These are phyloP conservation scores for Dicrurus megarhynchus DNA, from an alignment of 2,113 vertebrate species.

Conservation along the genomic window DNA sequence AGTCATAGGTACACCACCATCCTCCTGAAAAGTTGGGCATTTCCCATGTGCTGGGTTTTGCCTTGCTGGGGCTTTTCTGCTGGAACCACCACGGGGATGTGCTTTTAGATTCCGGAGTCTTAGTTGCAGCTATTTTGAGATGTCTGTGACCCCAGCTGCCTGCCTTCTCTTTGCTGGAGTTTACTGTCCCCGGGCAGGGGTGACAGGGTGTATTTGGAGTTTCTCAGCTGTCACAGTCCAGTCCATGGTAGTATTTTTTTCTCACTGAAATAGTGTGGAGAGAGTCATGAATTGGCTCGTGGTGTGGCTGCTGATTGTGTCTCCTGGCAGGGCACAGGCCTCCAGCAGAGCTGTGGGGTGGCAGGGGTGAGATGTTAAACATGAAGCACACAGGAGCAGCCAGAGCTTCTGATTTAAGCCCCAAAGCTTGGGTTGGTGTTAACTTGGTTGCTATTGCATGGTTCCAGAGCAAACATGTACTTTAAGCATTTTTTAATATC, in stretches of 20 bases:
- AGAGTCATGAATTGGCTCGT: background rate
- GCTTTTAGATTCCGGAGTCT: background rate
- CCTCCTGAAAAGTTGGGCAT: background rate
- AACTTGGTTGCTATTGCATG: background rate
- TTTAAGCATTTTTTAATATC: background rate
- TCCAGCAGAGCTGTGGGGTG: background rate
- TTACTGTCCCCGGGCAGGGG: background rate
- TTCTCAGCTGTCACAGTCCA: background rate
- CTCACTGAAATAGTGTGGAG: background rate
- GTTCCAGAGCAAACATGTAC: background rate
- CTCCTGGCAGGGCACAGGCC: background rate
- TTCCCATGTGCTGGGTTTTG: background rate
- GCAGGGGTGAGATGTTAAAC: background rate
- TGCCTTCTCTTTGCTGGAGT: background rate
- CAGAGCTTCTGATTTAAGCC: background rate
- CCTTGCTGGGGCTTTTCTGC: background rate
- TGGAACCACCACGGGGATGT: background rate
- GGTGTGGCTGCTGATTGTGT: background rate
- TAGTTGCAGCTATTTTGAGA: constrained; percentile 11
- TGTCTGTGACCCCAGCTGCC: background rate
- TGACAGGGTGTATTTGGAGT: background rate
- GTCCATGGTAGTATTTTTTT: background rate
- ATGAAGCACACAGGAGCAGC: background rate
- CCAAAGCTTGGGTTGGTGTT: background rate
- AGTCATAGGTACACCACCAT: background rate